Percentiles rank a stretch among this genome's conserved stretches.
Evolutionary conservation across 2,113 vertebrate genomes (phyloP).

Genomic region (Sturnira hondurensis): DNA sequence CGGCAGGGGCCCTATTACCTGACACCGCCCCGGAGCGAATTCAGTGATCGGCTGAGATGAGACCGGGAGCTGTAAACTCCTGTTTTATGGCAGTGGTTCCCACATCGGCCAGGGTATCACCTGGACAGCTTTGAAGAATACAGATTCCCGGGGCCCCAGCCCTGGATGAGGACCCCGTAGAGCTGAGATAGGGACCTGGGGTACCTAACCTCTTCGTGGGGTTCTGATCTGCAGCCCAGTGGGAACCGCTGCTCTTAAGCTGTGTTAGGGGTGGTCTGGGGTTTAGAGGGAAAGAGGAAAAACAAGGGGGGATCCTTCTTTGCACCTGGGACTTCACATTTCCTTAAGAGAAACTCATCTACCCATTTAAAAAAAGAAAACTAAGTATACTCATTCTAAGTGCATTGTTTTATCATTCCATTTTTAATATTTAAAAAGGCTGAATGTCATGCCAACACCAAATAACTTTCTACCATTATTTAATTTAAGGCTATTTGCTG

Average conservation of each 20-base stretch:
- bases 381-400: neutral
- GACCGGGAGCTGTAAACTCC: neutral
- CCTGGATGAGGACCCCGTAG: neutral
- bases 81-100: neutral
- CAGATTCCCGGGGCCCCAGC: neutral
- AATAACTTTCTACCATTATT: neutral
- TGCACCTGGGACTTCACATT: neutral
- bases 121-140: neutral
- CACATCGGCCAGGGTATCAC: neutral
- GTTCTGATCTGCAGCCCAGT: neutral
- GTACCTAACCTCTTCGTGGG: neutral
- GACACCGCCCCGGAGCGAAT: neutral
- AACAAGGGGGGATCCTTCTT: neutral
- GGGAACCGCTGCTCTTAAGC: neutral
- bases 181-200: neutral
- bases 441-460: neutral
- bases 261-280: neutral
- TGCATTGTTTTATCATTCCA: neutral
- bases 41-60: neutral
- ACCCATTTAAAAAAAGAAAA: neutral
- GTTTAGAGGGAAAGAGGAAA: neutral
- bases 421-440: neutral
- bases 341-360: neutral
- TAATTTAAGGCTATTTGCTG: neutral
- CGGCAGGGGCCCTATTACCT: conserved; percentile 22